Base-by-base conservation (phyloP, 2,888 invertebrate genomes). In the Parnassius apollo region DNA sequence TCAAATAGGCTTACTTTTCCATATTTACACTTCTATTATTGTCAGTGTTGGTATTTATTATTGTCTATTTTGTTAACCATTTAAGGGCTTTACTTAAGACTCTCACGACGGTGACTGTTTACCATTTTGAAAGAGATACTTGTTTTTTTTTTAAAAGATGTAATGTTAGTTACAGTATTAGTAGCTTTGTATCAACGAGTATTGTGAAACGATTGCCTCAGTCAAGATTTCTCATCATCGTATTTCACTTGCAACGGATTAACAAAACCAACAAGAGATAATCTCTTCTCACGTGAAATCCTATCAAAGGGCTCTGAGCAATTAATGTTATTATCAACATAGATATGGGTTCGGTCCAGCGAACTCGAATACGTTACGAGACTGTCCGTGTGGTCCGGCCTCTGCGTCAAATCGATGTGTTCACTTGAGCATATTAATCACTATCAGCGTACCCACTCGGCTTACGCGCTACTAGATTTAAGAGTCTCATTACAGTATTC, bases 351-450 rank as follows among this genome's bases (percentile, higher is more conserved):
- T 69, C 71, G 76, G 71, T 76, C 71, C 70, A 68, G 69, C 66
- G 75, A 69, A 69, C 69, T 73, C 68, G 72, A 77, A 77, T 75
- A 67, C 57, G 62, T 46, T 57, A 45, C 54, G 42, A 44, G 22
- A 22, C 59, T 22, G 61, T 66, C 67, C 71, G 86, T 71, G 88
- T 88, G 87, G 89, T 88, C 88, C 75, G 75, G 67, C 67, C 65
- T 66, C 65, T 64, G 70, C 70, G 67, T 75, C 64, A 79, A 82
- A 85, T 81, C 74, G 84, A 88, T 87, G 81, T 71, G 76, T 72
- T 77, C 84, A 82, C 85, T 88, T 80, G 82, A 82, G 89, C 89
- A 87, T 85, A 83, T 85, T 88, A 90, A 91, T 91, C 82, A 85
- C 83, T 78, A 76, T 78, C 83, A 70, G 78, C 77, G 70, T 76